Evolutionary conservation across 1,140 invertebrate species (phyloP), one percentile per base, ranked within the genome.

Genomic region (Zophobas morio): DNA sequence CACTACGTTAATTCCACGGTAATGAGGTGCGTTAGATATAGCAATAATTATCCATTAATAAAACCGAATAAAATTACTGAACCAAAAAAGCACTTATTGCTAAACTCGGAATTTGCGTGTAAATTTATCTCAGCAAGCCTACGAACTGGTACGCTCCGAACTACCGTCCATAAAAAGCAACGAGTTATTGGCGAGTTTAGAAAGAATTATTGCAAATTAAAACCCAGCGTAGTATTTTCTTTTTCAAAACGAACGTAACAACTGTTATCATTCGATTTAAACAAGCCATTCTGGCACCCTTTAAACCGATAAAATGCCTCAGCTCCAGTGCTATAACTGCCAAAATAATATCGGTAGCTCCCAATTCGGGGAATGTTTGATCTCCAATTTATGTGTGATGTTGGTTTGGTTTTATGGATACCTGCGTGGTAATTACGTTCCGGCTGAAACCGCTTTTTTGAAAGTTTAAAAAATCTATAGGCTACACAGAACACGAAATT

Each of bases 201-300:
- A 4, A 57, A 57, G 54, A 57, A 57, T 57, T 57, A 57, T 57
- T 33, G 54, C 54, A 57, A 57, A 57, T 57, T 57, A 57, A 57
- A 57, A 57, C 54, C 54, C 54, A 33, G 20, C 32, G 57, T 63
- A 39, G 35, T 37, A 63, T 37, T 63, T 63, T 63, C 36, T 63
- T 63, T 63, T 36, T 36, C 8, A 63, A 63, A 63, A 63, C 36
- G 36, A 63, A 63, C 36, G 57, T 63, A 63, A 63, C 57, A 63
- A 63, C 36, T 63, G 57, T 63, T 39, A 63, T 57, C 57, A 63
- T 37, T 63, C 57, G 57, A 63, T 39, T 37, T 63, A 63, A 63
- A 63, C 36, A 63, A 63, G 36, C 57, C 36, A 63, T 63, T 63
- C 57, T 63, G 57, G 57, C 57, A 63, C 35, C 57, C 57, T 63